Evolutionary conservation across 1,140 invertebrate species (phyloP).

Genomic region (Ceratina japonica): DNA sequence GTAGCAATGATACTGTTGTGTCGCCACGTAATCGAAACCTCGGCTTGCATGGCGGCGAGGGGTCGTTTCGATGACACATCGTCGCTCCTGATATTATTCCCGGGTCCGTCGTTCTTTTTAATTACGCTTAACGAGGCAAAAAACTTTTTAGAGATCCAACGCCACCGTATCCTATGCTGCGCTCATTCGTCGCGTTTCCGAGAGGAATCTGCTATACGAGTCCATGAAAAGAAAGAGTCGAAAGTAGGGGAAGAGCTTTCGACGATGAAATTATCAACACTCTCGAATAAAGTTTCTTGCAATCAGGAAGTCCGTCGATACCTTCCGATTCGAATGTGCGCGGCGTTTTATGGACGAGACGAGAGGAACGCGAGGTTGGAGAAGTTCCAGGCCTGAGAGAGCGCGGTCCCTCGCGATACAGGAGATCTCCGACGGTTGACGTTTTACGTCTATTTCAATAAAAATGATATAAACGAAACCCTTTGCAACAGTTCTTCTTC

Average conservation of each 20-base stretch:
- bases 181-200: background rate
- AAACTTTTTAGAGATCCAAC: background rate
- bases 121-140: background rate
- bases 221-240: background rate
- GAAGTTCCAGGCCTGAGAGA: conserved; percentile 6
- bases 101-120: background rate
- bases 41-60: conserved; percentile 36
- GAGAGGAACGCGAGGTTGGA: background rate
- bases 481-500: conserved; percentile 50
- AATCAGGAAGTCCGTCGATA: background rate
- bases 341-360: background rate
- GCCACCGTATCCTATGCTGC: too few species aligned
- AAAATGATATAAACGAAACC: conserved; percentile 54
- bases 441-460: conserved; percentile 52
- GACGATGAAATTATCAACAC: too few species aligned
- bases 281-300: background rate
- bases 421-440: background rate
- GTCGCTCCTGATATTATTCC: conserved; percentile 19
- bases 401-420: background rate
- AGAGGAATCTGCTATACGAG: too few species aligned
- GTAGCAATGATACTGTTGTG: conserved; percentile 72
- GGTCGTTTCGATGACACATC: conserved; percentile 50
- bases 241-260: background rate
- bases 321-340: background rate
- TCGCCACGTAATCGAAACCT: conserved; percentile 66